A percentile compares a stretch with the other conserved stretches of the same genome.
phyloP scores from a whole-genome alignment of 2,888 invertebrate species.

The Agrotis puta region DNA sequence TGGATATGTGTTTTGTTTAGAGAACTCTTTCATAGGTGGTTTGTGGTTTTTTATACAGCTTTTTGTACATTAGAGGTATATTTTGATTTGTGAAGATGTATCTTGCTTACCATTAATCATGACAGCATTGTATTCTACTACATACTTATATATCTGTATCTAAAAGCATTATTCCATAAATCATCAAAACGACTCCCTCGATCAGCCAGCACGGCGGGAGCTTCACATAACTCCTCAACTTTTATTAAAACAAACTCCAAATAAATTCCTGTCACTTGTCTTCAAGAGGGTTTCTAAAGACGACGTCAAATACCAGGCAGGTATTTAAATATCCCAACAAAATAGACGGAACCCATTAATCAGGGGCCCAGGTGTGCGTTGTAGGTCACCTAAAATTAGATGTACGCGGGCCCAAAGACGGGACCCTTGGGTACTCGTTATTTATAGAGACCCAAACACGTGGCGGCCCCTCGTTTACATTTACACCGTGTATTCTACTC shows the following conservation, averaged over 20 bases:
- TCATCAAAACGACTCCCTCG: constrained; percentile 23
- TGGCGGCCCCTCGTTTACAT: constrained; percentile 62
- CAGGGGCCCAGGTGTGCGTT: constrained; percentile 74
- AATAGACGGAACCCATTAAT: constrained; percentile 70
- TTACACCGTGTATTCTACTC: constrained; percentile 61
- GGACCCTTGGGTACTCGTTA: constrained; percentile 65
- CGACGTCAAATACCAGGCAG: constrained; percentile 61
- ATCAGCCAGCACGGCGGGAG: constrained; percentile 2
- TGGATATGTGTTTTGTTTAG: background rate
- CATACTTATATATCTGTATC: background rate
- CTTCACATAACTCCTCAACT: constrained; percentile 30
- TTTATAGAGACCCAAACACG: constrained; percentile 58
- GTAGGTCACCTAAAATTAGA: constrained; percentile 74
- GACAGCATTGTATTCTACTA: background rate
- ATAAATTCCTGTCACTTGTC: constrained; percentile 54
- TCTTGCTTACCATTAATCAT: constrained; percentile 5
- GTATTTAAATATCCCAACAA: constrained; percentile 67
- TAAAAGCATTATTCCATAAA: constrained; percentile 33
- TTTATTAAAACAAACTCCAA: constrained; percentile 52
- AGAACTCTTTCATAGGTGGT: background rate
- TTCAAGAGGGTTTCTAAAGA: constrained; percentile 56
- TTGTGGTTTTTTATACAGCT: no score
- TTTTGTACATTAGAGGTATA: no score
- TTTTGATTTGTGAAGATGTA: constrained; percentile 1
- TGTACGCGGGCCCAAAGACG: constrained; percentile 67